A percentile compares a stretch with the other conserved stretches of the same genome.
phyloP scores from a whole-genome alignment of 2,888 invertebrate genomes.

The Listrodromus nycthemerus region DNA sequence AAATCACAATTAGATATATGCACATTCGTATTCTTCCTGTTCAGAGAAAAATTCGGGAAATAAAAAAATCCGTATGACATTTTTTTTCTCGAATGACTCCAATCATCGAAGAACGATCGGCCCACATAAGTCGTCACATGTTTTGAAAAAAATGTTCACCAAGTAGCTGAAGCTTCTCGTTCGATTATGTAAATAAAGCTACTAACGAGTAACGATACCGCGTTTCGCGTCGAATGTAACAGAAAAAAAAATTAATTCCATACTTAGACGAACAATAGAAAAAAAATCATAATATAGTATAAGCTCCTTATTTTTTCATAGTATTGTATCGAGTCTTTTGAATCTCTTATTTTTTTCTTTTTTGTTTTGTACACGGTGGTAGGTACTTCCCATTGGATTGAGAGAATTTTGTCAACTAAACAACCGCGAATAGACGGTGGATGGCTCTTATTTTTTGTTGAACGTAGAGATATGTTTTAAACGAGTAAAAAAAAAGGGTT shows the following conservation, averaged over 20 bases:
- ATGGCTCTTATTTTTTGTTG: neutral
- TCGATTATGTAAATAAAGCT: conserved; percentile 40
- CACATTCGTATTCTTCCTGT: conserved; percentile 62
- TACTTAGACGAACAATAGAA: conserved; percentile 52
- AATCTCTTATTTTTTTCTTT: conserved; percentile 69
- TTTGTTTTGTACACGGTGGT: conserved; percentile 76
- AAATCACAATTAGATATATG: conserved; percentile 66
- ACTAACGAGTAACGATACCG: conserved; percentile 63
- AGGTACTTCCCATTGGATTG: conserved; percentile 71
- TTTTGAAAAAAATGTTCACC: conserved; percentile 35
- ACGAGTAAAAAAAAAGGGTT: conserved; percentile 23
- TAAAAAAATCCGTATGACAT: conserved; percentile 48
- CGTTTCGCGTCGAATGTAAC: conserved; percentile 52
- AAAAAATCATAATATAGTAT: conserved; percentile 63
- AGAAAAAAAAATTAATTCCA: conserved; percentile 58
- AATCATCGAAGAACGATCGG: conserved; percentile 61
- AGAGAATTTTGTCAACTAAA: conserved; percentile 49
- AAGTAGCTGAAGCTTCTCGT: conserved; percentile 36
- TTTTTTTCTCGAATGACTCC: conserved; percentile 31
- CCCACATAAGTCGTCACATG: conserved; percentile 65
- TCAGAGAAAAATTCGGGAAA: conserved; percentile 21
- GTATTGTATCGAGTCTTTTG: conserved; percentile 77
- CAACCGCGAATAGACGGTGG: conserved; percentile 46
- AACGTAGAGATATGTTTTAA: neutral
- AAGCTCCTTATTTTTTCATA: conserved; percentile 75